These are phyloP conservation scores for Ceratosolen fusciceps DNA, from an alignment of 1,140 invertebrate species.

Conservation along the genomic window DNA sequence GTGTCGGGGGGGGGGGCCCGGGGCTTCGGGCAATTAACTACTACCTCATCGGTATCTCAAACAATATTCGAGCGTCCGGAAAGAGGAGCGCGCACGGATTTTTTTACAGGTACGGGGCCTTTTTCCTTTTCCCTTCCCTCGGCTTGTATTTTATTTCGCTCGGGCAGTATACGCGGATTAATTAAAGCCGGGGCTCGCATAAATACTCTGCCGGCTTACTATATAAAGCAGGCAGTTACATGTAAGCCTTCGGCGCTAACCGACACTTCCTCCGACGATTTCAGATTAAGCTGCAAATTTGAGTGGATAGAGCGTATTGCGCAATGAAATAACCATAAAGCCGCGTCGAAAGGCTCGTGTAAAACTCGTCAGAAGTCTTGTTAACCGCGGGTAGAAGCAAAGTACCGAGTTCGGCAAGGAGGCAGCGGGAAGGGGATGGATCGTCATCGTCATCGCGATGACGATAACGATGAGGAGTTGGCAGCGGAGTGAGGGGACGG, in stretches of 20 bases:
- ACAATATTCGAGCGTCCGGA: too few relatives aligned
- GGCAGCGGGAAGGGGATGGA: background rate
- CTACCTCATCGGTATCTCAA: too few relatives aligned
- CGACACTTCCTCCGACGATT: background rate
- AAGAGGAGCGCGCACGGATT: too few relatives aligned
- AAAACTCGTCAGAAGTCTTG: background rate
- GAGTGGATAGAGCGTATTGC: background rate
- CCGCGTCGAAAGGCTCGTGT: background rate
- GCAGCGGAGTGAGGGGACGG: background rate
- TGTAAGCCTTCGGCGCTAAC: background rate
- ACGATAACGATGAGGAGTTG: too few relatives aligned
- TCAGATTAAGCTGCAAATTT: slow-evolving; percentile 6
- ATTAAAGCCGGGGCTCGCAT: background rate
- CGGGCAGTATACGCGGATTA: too few relatives aligned
- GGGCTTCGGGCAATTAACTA: too few relatives aligned
- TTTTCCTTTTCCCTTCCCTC: too few relatives aligned
- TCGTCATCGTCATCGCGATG: too few relatives aligned
- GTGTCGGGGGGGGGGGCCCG: too few relatives aligned
- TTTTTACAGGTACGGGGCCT: too few relatives aligned
- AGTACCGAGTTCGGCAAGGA: background rate
- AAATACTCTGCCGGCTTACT: background rate
- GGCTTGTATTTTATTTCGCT: too few relatives aligned
- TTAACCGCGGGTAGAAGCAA: background rate
- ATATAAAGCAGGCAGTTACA: background rate
- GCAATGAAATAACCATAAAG: slow-evolving; percentile 4